phyloP scores from a whole-genome alignment of 1,140 invertebrate species.

The Drosophila rhopaloa region DNA sequence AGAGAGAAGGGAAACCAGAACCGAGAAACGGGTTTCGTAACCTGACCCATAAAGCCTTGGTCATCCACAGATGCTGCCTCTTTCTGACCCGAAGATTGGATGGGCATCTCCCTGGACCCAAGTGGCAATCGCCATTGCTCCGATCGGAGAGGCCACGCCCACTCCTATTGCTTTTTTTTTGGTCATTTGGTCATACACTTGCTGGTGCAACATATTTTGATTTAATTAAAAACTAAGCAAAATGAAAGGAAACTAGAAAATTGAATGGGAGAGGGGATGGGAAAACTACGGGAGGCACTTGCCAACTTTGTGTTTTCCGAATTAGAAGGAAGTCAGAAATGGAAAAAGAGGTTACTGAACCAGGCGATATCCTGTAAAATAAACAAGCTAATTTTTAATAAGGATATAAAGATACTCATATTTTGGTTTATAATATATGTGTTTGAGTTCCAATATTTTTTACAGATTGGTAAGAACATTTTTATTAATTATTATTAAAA shows the following conservation, averaged over 20 bases:
- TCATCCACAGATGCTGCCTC: slow-evolving; percentile 47
- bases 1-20: slow-evolving; percentile 39
- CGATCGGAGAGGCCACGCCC: slow-evolving; percentile 49
- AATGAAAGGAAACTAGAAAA: slow-evolving; percentile 16
- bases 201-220: slow-evolving; percentile 44
- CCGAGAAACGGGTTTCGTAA: slow-evolving; percentile 61
- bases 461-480: too few relatives aligned
- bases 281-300: not conserved
- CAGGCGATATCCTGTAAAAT: not conserved
- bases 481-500: too few relatives aligned
- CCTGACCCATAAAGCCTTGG: slow-evolving; percentile 61
- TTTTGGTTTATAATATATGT: too few relatives aligned
- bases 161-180: not conserved
- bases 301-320: slow-evolving; percentile 30
- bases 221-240: slow-evolving; percentile 61
- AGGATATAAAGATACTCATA: too few relatives aligned
- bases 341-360: fast-evolving
- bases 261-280: not conserved
- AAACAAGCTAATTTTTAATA: too few relatives aligned
- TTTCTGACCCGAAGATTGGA: slow-evolving; percentile 24
- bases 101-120: slow-evolving; percentile 12
- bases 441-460: too few relatives aligned
- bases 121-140: slow-evolving; percentile 60
- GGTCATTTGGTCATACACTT: not conserved
- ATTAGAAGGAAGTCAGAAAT: slow-evolving; percentile 4